Conservation (phyloP, 2,797 vertebrate genomes). For the Sylvilagus floridanus region DNA sequence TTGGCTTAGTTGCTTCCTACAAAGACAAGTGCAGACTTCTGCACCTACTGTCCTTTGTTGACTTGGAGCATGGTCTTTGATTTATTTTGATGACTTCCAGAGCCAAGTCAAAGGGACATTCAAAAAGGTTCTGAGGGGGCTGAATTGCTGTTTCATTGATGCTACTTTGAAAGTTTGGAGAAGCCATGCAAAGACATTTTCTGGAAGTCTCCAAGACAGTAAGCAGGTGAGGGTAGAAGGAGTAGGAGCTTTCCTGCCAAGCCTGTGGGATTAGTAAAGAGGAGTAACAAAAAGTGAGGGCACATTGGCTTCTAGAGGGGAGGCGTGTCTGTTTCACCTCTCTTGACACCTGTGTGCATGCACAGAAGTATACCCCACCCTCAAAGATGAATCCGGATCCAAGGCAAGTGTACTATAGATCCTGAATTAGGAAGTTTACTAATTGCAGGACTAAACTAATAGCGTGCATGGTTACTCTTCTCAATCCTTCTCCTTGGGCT, state of each 20-base stretch:
- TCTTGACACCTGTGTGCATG: fast-evolving
- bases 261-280: neutral
- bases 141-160: neutral
- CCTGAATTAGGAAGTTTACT: neutral
- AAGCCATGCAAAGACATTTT: neutral
- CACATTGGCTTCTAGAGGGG: neutral
- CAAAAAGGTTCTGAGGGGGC: neutral
- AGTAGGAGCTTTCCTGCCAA: neutral
- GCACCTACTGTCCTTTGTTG: neutral
- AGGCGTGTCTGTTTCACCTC: neutral
- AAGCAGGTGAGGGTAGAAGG: neutral
- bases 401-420: neutral
- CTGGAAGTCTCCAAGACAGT: neutral
- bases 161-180: neutral
- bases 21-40: neutral
- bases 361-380: fast-evolving
- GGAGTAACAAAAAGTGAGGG: neutral
- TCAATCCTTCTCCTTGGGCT: neutral
- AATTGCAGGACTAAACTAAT: neutral
- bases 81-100: neutral
- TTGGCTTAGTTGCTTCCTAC: neutral
- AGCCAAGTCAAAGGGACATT: neutral
- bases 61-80: neutral
- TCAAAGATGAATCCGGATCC: neutral
- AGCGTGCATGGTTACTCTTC: too few relatives aligned